Percentiles rank a stretch among this genome's conserved stretches.
Conservation (phyloP, 2,113 vertebrate species). For the Phaethon lepturus region DNA sequence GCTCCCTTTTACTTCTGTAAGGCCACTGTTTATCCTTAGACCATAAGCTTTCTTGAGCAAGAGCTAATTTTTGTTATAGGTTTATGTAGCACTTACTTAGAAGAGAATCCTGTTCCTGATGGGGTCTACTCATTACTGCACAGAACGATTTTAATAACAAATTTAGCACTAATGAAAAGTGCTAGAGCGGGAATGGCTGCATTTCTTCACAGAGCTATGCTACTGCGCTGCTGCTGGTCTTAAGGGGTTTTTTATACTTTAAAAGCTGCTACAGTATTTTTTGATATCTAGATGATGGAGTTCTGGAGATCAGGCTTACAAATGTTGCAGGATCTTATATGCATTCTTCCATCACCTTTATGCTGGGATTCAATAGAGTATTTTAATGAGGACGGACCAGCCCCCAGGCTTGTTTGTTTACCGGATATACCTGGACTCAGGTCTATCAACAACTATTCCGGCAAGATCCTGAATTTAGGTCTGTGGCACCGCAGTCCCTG, state of each 20-base stretch:
- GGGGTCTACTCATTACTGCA: background rate
- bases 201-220: background rate
- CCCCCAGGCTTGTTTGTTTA: background rate
- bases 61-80: conserved; percentile 28
- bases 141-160: background rate
- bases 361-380: background rate
- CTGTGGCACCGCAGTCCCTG: background rate
- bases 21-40: background rate
- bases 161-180: conserved; percentile 1
- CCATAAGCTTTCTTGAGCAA: conserved; percentile 18
- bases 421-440: background rate
- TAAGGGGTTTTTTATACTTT: background rate
- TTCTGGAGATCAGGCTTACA: background rate
- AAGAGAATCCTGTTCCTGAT: conserved; percentile 1
- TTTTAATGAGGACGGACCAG: background rate
- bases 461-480: background rate
- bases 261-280: background rate
- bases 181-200: background rate
- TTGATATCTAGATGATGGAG: background rate
- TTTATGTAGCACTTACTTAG: conserved; percentile 33
- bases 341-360: background rate
- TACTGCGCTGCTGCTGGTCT: background rate
- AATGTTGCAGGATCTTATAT: background rate
- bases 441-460: background rate
- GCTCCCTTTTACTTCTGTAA: conserved; percentile 8